A percentile compares a stretch with the other conserved stretches of the same genome.
Conservation (phyloP, 2,888 invertebrate genomes). For the Dynastes grantii region DNA sequence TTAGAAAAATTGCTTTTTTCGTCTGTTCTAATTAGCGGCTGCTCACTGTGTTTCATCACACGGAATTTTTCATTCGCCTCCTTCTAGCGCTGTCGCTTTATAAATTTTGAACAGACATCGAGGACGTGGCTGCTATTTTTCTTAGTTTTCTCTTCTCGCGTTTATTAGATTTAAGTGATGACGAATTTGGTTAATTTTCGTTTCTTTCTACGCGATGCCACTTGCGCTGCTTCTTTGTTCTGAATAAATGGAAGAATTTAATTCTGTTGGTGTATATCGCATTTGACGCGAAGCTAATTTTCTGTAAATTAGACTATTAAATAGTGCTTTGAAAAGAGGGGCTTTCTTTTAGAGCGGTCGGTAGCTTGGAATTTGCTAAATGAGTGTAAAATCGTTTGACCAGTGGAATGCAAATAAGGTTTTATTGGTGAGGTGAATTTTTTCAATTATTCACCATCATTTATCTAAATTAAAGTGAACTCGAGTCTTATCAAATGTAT, state of each 20-base stretch:
- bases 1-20: slow-evolving; percentile 1
- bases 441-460: too few relatives aligned
- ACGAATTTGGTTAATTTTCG: slow-evolving; percentile 11
- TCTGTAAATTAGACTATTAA: too few relatives aligned
- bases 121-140: slow-evolving; percentile 5
- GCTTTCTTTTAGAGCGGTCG: too few relatives aligned
- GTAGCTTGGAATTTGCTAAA: too few relatives aligned
- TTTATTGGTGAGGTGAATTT: too few relatives aligned
- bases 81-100: background rate
- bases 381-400: too few relatives aligned
- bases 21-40: slow-evolving; percentile 17
- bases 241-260: background rate
- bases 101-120: slow-evolving; percentile 23
- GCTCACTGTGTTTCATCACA: background rate
- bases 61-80: background rate
- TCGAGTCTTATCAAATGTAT: too few relatives aligned
- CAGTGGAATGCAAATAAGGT: too few relatives aligned
- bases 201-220: background rate
- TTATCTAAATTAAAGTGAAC: too few relatives aligned
- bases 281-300: too few relatives aligned
- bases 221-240: background rate
- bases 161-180: slow-evolving; percentile 6
- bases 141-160: background rate
- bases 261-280: too few relatives aligned
- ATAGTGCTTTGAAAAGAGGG: too few relatives aligned